Conservation (phyloP, 1,140 invertebrate genomes). For the Notospermus geniculatus region DNA sequence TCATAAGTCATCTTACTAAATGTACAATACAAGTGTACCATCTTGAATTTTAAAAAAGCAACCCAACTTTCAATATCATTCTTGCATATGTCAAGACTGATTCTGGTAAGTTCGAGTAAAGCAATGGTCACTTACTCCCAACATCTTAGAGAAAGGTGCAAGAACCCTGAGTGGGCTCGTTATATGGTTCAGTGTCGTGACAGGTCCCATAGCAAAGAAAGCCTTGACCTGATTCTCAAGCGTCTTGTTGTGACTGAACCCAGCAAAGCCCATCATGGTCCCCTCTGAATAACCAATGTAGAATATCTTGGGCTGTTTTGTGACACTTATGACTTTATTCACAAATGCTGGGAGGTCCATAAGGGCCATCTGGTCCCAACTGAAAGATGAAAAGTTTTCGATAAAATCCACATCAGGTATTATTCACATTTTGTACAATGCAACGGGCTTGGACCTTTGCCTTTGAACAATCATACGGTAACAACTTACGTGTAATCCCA, state of each 20-base stretch:
- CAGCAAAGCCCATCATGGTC: slow-evolving; percentile 57
- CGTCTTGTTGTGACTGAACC: slow-evolving; percentile 33
- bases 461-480: too few species aligned
- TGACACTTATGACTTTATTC: slow-evolving; percentile 62
- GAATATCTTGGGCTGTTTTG: slow-evolving; percentile 59
- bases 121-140: slow-evolving; percentile 29
- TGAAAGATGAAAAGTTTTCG: slow-evolving; percentile 39
- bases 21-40: too few species aligned
- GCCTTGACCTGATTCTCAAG: slow-evolving; percentile 27
- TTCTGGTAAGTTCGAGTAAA: slow-evolving; percentile 4
- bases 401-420: too few species aligned
- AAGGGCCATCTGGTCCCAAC: slow-evolving; percentile 73
- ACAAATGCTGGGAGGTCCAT: slow-evolving; percentile 69
- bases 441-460: too few species aligned
- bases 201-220: slow-evolving; percentile 68
- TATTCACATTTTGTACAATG: too few species aligned
- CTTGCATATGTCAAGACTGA: too few species aligned
- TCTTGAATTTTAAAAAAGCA: too few species aligned
- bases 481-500: slow-evolving; percentile 69
- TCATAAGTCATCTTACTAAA: too few species aligned
- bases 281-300: slow-evolving; percentile 71
- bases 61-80: too few species aligned
- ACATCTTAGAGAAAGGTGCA: slow-evolving; percentile 37
- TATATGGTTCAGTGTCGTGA: slow-evolving; percentile 69
- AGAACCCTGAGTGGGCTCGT: slow-evolving; percentile 61